A percentile compares a stretch with the other conserved stretches of the same genome.
These are phyloP conservation scores for Diaprepes abbreviatus DNA, from an alignment of 2,888 invertebrate genomes.

Conservation along the genomic window DNA sequence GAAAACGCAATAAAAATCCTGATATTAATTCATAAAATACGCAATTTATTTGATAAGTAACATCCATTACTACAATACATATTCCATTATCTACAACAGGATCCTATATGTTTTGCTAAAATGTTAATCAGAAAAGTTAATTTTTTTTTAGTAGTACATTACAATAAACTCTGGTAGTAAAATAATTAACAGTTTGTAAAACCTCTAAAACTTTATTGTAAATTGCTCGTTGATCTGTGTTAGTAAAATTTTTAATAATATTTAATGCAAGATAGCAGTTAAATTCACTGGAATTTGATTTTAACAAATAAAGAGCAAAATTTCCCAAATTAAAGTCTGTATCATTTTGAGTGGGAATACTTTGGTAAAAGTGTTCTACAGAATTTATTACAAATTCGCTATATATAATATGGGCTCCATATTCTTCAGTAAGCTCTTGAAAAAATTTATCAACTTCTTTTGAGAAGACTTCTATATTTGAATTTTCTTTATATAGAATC, in stretches of 20 bases:
- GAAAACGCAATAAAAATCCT: too few species aligned
- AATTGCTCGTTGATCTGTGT: not conserved
- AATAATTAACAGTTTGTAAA: not conserved
- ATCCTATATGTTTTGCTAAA: too few species aligned
- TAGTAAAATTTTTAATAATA: not conserved
- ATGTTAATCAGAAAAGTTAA: too few species aligned
- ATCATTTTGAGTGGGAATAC: not conserved
- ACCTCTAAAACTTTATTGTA: not conserved
- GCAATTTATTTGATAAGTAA: too few species aligned
- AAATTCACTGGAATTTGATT: constrained; percentile 5
- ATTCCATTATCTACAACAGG: too few species aligned
- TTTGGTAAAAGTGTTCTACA: not conserved
- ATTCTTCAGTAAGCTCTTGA: not conserved
- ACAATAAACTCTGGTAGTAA: not conserved
- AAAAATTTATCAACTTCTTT: constrained; percentile 3
- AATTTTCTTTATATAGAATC: not conserved
- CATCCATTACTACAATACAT: too few species aligned
- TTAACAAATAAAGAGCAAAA: constrained; percentile 11
- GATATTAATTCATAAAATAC: too few species aligned
- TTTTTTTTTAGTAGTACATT: not conserved
- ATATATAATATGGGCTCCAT: constrained; percentile 11
- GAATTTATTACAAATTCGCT: constrained; percentile 9
- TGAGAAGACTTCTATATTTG: not conserved
- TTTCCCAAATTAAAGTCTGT: not conserved
- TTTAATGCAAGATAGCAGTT: constrained; percentile 19